These are phyloP conservation scores for Agrotis segetum DNA, from an alignment of 2,888 invertebrate species.

Conservation along the genomic window DNA sequence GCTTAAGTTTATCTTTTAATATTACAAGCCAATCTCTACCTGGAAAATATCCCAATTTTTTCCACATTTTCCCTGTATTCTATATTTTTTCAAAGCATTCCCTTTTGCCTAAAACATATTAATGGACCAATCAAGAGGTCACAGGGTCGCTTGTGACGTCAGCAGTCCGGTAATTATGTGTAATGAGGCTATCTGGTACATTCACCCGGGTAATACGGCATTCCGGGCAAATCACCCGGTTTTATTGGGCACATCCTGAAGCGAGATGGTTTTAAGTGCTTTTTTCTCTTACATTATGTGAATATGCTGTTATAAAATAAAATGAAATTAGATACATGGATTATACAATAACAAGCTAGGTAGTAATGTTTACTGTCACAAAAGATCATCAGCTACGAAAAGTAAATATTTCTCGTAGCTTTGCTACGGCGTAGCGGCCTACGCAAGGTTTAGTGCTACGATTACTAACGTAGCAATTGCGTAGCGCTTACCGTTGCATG, in stretches of 20 bases:
- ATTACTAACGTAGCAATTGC: conserved; percentile 37
- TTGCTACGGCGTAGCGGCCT: conserved; percentile 56
- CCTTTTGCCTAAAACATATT: conserved; percentile 30
- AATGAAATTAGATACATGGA: not conserved
- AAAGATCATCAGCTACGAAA: not conserved
- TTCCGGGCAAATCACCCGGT: conserved; percentile 66
- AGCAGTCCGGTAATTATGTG: conserved; percentile 77
- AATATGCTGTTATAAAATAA: not conserved
- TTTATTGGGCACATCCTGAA: conserved; percentile 70
- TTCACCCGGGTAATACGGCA: conserved; percentile 69
- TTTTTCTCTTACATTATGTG: conserved; percentile 39
- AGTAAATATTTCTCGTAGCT: conserved; percentile 16
- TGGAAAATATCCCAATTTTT: not conserved
- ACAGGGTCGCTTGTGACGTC: conserved; percentile 69
- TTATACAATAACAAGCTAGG: no score
- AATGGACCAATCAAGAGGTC: conserved; percentile 61
- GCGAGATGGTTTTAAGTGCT: conserved; percentile 61
- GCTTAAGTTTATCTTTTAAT: not conserved
- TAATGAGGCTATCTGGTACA: conserved; percentile 74
- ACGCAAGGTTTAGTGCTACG: conserved; percentile 48
- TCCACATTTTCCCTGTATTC: not conserved
- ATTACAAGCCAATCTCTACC: not conserved
- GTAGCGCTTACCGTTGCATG: conserved; percentile 40
- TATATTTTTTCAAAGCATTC: conserved; percentile 9
- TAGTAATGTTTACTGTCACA: no score